A percentile compares a stretch with the other conserved stretches of the same genome.
These are phyloP conservation scores for Mesorhabditis spiculigera DNA, from an alignment of 2,888 invertebrate genomes.

Conservation along the genomic window DNA sequence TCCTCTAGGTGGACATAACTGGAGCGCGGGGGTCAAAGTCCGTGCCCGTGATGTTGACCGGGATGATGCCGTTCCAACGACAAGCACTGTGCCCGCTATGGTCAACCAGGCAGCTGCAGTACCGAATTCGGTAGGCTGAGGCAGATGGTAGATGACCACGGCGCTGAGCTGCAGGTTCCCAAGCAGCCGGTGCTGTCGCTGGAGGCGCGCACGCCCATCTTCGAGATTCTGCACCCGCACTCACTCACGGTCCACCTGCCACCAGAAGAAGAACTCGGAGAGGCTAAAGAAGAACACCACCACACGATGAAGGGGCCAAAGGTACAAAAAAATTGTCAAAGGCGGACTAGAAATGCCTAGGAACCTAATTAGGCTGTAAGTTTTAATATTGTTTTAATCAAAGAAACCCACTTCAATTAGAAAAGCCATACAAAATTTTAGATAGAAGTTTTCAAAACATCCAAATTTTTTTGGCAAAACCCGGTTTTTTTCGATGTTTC, in stretches of 20 bases:
- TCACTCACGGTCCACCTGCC: slow-evolving; percentile 31
- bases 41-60: slow-evolving; percentile 73
- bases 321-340: neutral
- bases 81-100: slow-evolving; percentile 33
- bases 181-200: slow-evolving; percentile 21
- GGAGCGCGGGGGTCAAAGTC: slow-evolving; percentile 75
- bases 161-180: slow-evolving; percentile 19
- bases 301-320: slow-evolving; percentile 19
- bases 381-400: too few relatives aligned
- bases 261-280: slow-evolving; percentile 26
- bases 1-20: slow-evolving; percentile 68
- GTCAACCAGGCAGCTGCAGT: slow-evolving; percentile 27
- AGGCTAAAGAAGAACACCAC: slow-evolving; percentile 39
- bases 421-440: too few relatives aligned
- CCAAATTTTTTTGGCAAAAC: too few relatives aligned
- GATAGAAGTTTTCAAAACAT: too few relatives aligned
- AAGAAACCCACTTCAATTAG: too few relatives aligned
- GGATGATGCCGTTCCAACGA: slow-evolving; percentile 52
- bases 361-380: too few relatives aligned
- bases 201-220: slow-evolving; percentile 33
- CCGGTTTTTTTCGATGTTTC: too few relatives aligned
- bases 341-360: too few relatives aligned
- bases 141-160: neutral
- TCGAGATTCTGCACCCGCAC: slow-evolving; percentile 44
- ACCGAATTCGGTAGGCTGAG: slow-evolving; percentile 15